Conservation (phyloP, 1,140 invertebrate genomes). For the Psix sp. region DNA sequence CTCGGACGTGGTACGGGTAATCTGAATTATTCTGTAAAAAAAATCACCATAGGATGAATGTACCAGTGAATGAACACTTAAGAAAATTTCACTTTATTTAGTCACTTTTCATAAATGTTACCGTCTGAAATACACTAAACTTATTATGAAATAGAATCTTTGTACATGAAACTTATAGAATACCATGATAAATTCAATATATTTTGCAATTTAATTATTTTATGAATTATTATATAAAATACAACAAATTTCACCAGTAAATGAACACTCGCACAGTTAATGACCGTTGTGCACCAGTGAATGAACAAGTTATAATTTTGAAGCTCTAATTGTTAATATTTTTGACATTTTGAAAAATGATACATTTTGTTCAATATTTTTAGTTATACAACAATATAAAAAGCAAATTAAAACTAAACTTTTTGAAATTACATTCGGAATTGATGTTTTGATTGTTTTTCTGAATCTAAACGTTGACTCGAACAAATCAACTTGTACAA, state of each 20-base stretch:
- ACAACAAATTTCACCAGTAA: not conserved
- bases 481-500: not conserved
- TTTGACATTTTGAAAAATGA: not conserved
- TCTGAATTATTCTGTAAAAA: too few relatives aligned
- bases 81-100: not conserved
- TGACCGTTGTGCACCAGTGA: too few relatives aligned
- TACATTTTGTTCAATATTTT: conserved; percentile 1
- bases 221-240: not conserved
- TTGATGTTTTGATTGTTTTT: too few relatives aligned
- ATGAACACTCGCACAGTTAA: not conserved
- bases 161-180: not conserved
- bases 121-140: not conserved
- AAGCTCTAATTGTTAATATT: not conserved
- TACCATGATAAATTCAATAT: not conserved
- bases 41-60: too few relatives aligned
- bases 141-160: not conserved
- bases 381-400: not conserved
- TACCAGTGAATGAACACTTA: not conserved
- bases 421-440: not conserved
- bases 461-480: too few relatives aligned
- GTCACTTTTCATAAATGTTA: not conserved
- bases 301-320: not conserved
- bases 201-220: not conserved
- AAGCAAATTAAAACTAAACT: not conserved
- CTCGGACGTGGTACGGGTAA: too few relatives aligned